Evolutionary conservation across 2,888 invertebrate species (phyloP).

Genomic region (Hermaeophaga mercurialis): DNA sequence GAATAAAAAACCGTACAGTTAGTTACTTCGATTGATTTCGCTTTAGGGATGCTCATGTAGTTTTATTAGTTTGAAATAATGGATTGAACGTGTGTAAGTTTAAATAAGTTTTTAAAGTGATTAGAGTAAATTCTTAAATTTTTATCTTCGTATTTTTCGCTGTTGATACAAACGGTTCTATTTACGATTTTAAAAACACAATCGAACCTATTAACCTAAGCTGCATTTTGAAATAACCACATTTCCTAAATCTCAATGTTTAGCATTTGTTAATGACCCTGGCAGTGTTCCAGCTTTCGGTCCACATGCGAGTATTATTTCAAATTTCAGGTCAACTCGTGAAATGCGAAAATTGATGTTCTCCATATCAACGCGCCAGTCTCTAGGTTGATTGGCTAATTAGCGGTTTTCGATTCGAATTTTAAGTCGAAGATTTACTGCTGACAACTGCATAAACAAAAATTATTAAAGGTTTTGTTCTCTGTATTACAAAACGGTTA

Average conservation of each 20-base stretch:
- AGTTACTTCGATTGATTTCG: too few relatives aligned
- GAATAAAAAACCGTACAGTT: too few relatives aligned
- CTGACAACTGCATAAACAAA: background rate
- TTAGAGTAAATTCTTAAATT: too few relatives aligned
- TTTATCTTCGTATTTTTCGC: too few relatives aligned
- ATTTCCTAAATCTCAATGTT: background rate
- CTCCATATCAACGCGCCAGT: background rate
- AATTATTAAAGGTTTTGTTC: background rate
- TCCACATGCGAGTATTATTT: constrained; percentile 6
- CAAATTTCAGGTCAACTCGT: background rate
- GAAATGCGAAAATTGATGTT: constrained; percentile 1
- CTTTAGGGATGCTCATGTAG: too few relatives aligned
- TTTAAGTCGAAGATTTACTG: background rate
- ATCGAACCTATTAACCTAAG: too few relatives aligned
- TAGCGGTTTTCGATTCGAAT: background rate
- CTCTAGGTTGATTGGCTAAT: constrained; percentile 4
- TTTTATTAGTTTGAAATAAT: too few relatives aligned
- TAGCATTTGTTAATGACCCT: constrained; percentile 7
- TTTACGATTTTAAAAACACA: too few relatives aligned
- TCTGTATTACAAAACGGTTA: too few relatives aligned
- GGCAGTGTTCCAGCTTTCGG: constrained; percentile 1
- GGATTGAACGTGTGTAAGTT: too few relatives aligned
- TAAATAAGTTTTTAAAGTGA: too few relatives aligned
- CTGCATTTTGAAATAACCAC: constrained; percentile 2
- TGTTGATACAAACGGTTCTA: too few relatives aligned